Percentiles rank a stretch among this genome's conserved stretches.
These are phyloP conservation scores for Ophioninae sp. DNA, from an alignment of 2,888 invertebrate species.

Conservation along the genomic window DNA sequence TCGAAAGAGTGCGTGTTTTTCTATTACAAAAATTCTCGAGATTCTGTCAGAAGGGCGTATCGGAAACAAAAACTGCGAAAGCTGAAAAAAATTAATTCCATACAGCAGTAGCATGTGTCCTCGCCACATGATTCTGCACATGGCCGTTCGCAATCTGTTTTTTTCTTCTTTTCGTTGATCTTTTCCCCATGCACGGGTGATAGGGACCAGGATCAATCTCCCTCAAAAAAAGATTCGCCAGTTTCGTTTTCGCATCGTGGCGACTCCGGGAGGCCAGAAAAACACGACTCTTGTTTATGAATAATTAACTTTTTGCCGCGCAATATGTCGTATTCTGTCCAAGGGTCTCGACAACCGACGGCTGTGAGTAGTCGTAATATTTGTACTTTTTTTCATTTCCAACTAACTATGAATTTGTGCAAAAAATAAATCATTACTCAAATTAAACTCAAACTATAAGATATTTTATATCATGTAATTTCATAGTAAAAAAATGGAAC, in stretches of 20 bases:
- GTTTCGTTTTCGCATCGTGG: constrained; percentile 14
- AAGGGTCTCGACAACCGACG: not conserved
- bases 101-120: constrained; percentile 43
- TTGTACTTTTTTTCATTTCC: not conserved
- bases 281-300: constrained; percentile 43
- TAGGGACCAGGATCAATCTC: constrained; percentile 42
- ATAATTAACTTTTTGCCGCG: constrained; percentile 10
- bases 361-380: not conserved
- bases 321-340: constrained; percentile 22
- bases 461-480: not conserved
- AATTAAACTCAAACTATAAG: not conserved
- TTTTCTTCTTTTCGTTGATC: not conserved
- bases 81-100: constrained; percentile 41
- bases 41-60: constrained; percentile 12
- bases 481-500: not conserved
- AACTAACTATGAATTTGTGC: not conserved
- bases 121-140: constrained; percentile 56
- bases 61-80: constrained; percentile 15
- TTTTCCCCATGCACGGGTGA: constrained; percentile 17
- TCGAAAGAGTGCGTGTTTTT: not conserved
- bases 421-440: no score
- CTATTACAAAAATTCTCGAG: not conserved
- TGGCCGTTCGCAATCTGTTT: constrained; percentile 47
- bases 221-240: constrained; percentile 28
- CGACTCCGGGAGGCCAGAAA: constrained; percentile 57